phyloP scores from a whole-genome alignment of 2,113 vertebrate species.

The Eclectus roratus region DNA sequence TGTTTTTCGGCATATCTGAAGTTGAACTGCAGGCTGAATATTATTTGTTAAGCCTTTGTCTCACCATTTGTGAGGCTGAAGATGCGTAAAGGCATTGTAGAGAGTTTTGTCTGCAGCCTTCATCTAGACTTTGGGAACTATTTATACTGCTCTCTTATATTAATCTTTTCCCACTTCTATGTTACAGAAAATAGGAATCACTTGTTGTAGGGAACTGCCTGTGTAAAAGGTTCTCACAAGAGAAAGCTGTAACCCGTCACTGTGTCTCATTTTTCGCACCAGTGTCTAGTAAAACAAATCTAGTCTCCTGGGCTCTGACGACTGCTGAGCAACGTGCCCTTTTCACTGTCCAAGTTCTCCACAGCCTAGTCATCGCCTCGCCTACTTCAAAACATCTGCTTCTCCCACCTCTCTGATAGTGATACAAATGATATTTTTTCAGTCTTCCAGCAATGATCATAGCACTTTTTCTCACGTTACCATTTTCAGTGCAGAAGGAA shows the following conservation, averaged over 20 bases:
- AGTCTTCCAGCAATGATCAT: conserved; percentile 24
- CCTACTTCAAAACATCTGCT: background rate
- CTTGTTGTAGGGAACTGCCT: background rate
- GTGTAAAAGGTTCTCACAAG: background rate
- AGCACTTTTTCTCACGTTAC: conserved; percentile 33
- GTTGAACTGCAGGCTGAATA: background rate
- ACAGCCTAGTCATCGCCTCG: background rate
- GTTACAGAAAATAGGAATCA: background rate
- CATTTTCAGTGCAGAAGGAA: conserved; percentile 18
- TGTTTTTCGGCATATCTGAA: background rate
- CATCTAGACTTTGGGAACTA: background rate
- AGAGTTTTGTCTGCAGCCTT: background rate
- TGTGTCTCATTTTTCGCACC: background rate
- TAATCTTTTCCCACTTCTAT: background rate
- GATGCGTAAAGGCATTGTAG: background rate
- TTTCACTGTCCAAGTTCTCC: background rate
- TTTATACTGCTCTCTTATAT: background rate
- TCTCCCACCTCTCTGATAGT: background rate
- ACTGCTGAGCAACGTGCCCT: background rate
- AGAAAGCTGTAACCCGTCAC: background rate
- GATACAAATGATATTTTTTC: conserved; percentile 31
- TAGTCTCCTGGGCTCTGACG: background rate
- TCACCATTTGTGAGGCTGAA: background rate
- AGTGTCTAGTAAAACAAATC: background rate
- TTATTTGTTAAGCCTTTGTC: background rate